Base-by-base conservation (phyloP, 2,797 vertebrate genomes). In the Cryptoblepharus egeriae region DNA sequence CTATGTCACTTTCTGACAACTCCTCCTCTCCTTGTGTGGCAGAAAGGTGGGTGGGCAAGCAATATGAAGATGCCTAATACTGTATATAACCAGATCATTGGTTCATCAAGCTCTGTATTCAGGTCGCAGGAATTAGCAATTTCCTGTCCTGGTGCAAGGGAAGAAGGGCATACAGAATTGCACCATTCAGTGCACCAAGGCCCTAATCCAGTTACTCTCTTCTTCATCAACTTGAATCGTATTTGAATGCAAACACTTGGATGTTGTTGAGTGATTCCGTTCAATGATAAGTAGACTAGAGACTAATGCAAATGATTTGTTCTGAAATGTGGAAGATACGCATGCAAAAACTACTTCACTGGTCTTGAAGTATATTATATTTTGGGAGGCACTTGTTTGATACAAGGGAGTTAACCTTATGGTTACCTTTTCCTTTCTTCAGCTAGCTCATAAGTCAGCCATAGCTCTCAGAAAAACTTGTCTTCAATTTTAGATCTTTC, bases 401-500 rank as follows among this genome's bases (percentile, higher is more conserved):
- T 91, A 37, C 49, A 88, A 87, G 84, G 89, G 86, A 83, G 76
- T 81, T 80, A 88, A 86, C 16, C 12, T 75, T 49, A 86, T 83
- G 82, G 81, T 86, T 85, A 75, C 55, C 75, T 91, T 87, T 83
- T 55, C 84, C 78, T 89, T 90, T 91, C 81, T 92, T 80, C 82
- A 76, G 58, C 13, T 32, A 55, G 15, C 71, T 85, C 81, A 84
- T 86, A 90, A 88, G 86, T 92, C 88, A 88, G 89, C 81, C 87
- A 87, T 77, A 32, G 88, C 80, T 91, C 86, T 80, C 60, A 75
- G 79, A 92, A 92, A 87, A 87, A 80, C 71, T 85, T 76, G 83
- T 90, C 92, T 96, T 92, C 80, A 75, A 89, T 90, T 91, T 93
- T 90, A 93, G 88, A 90, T 93, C 94, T 91, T 92, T 91, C 91